Evolutionary conservation across 2,113 vertebrate genomes (phyloP), one percentile per base, ranked within the genome.

Genomic region (Saccopteryx leptura): DNA sequence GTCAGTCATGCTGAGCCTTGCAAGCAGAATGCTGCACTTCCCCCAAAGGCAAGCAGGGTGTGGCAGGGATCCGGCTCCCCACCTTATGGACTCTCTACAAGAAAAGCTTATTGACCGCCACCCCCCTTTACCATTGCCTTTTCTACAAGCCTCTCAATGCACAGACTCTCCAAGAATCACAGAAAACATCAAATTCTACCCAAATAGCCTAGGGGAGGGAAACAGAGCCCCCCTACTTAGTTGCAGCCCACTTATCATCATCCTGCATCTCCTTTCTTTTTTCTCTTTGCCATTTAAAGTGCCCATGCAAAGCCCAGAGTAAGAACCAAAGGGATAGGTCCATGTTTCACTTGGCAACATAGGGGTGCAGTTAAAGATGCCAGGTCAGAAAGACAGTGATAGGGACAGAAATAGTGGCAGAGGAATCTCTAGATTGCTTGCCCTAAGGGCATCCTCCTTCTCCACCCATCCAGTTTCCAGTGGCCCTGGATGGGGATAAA

Each of bases 61-160:
- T 96, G 93, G 60, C 91, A 91, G 23, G 65, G 50, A 78, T 48
- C 50, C 17, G 12, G 19, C 50, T 83, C 33, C 26, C 91, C 50
- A 69, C 60, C 21, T 75, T 96, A 88, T 39, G 48, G 95, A 14
- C 9, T 84, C 72, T 95, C 71, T 80, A 50, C 24, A 93, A 82
- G 68, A 72, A 58, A 88, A 46, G 26, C 11, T 48, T 31, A 50
- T 69, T 19, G 46, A 52, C 56, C 48, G 39, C 23, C 60, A 61
- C 31, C 28, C 28, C 28, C 9, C 54, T 71, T 56, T 76, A 65
- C 96, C 90, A 96, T 93, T 82, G 80, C 61, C 50, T 88, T 94
- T 85, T 88, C 93, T 96, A 87, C 84, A 92, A 63, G 84, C 88
- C 95, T 98, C 97, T 97, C 97, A 84, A 96, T 80, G 56, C 75